These are phyloP conservation scores for Formica selysi DNA, from an alignment of 1,140 invertebrate species.

Conservation along the genomic window DNA sequence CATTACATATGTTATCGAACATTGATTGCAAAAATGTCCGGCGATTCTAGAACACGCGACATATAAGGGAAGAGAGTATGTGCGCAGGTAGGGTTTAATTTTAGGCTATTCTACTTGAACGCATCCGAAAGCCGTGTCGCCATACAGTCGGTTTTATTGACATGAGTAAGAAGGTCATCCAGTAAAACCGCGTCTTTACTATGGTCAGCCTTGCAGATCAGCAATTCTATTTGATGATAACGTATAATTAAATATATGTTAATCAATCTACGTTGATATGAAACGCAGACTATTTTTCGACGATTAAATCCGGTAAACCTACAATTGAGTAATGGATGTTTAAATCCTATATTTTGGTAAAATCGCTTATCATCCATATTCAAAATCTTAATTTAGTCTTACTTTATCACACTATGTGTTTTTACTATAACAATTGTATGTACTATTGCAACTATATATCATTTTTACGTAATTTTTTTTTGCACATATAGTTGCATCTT, in stretches of 20 bases:
- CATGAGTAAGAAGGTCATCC: neutral
- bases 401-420: neutral
- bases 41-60: neutral
- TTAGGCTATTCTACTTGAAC: slow-evolving; percentile 19
- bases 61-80: neutral
- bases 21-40: neutral
- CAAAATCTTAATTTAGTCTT: slow-evolving; percentile 1
- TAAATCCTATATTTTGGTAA: neutral
- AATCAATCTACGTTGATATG: neutral
- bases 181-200: neutral
- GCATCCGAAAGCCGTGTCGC: neutral
- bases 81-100: neutral
- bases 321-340: neutral
- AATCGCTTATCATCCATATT: neutral
- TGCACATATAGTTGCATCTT: neutral
- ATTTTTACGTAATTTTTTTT: neutral
- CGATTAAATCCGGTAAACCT: neutral
- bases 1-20: neutral
- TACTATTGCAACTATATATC: neutral
- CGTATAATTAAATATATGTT: slow-evolving; percentile 13
- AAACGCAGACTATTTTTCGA: neutral
- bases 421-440: neutral
- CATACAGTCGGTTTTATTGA: slow-evolving; percentile 24
- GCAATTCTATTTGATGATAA: neutral
- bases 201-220: neutral